A percentile compares a stretch with the other conserved stretches of the same genome.
Evolutionary conservation across 2,113 vertebrate species (phyloP).

Genomic region (Micromys minutus): DNA sequence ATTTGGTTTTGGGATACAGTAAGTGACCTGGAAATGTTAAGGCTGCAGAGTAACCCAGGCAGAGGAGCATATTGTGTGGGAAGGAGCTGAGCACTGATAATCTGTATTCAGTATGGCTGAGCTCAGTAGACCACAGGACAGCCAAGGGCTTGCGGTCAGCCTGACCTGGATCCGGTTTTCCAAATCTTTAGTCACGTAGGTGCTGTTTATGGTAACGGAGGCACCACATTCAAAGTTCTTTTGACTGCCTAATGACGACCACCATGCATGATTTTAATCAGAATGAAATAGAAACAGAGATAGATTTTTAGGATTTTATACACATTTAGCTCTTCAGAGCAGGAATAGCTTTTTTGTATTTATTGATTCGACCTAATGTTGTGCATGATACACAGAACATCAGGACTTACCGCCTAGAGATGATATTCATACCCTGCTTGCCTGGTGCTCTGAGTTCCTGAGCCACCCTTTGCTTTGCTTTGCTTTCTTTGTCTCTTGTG

Average conservation of each 20-base stretch:
- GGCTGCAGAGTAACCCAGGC: not conserved
- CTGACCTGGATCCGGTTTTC: not conserved
- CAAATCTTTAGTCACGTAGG: not conserved
- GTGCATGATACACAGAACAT: not conserved
- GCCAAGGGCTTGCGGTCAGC: not conserved
- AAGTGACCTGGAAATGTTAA: not conserved
- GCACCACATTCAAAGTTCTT: not conserved
- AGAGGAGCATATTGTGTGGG: not conserved
- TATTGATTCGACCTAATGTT: not conserved
- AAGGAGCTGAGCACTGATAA: not conserved
- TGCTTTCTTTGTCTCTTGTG: not conserved
- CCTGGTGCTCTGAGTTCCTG: not conserved
- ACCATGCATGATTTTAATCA: not conserved
- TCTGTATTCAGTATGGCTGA: not conserved
- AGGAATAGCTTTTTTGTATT: not conserved
- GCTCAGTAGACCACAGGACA: not conserved
- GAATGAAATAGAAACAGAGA: not conserved
- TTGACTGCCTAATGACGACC: not conserved
- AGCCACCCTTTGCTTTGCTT: not conserved
- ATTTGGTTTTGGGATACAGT: not conserved
- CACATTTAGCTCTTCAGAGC: not conserved
- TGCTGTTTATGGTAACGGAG: not conserved
- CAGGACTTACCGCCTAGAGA: not conserved
- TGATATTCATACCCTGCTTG: not conserved
- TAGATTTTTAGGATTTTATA: not conserved